A percentile compares a stretch with the other conserved stretches of the same genome.
Conservation (phyloP, 2,113 vertebrate species). For the Gasterosteus aculeatus region DNA sequence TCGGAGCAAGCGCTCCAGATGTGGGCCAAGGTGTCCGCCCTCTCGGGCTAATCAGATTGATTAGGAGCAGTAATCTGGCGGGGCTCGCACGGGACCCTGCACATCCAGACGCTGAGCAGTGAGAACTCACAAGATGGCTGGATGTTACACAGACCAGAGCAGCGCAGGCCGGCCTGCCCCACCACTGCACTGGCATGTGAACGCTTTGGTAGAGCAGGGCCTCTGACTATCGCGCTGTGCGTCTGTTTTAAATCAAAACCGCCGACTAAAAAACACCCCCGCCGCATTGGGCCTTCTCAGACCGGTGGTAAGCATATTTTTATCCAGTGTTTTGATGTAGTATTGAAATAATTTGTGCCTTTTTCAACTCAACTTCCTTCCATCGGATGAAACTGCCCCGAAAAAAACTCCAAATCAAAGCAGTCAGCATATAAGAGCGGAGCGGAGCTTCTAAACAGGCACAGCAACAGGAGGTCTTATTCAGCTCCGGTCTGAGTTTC, state of each 20-base stretch:
- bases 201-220: constrained; percentile 48
- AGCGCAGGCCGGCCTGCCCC: constrained; percentile 48
- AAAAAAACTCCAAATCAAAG: constrained; percentile 71
- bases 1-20: constrained; percentile 69
- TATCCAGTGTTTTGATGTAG: constrained; percentile 73
- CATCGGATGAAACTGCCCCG: constrained; percentile 76
- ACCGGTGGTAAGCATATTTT: constrained; percentile 57
- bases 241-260: constrained; percentile 81
- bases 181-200: constrained; percentile 62
- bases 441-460: constrained; percentile 68
- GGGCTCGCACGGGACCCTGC: constrained; percentile 62
- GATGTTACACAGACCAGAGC: constrained; percentile 77
- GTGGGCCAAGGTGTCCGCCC: constrained; percentile 76
- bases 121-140: constrained; percentile 75
- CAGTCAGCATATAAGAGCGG: constrained; percentile 63
- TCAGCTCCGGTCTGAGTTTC: constrained; percentile 73
- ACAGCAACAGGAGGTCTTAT: constrained; percentile 78
- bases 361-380: constrained; percentile 80
- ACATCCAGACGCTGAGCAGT: constrained; percentile 60
- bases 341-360: constrained; percentile 69
- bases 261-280: constrained; percentile 44
- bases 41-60: constrained; percentile 80
- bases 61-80: constrained; percentile 76
- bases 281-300: constrained; percentile 59
- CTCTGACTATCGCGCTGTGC: constrained; percentile 56